A percentile compares a stretch with the other conserved stretches of the same genome.
Evolutionary conservation across 2,888 invertebrate species (phyloP).

Genomic region (Oscheius onirici): DNA sequence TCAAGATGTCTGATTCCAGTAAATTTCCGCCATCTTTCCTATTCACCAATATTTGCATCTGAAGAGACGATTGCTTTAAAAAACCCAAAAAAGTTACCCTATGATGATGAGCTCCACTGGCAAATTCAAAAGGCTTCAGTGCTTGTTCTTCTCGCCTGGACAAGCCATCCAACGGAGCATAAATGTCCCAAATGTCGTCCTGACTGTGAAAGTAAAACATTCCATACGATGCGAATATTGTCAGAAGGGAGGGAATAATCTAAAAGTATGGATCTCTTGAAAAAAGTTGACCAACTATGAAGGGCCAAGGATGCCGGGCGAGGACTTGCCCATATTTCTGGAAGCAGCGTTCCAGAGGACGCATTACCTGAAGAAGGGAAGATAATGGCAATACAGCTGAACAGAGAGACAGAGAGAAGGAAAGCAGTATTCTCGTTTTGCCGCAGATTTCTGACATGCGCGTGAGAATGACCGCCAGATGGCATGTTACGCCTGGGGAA

Average conservation of each 20-base stretch:
- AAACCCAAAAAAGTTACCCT: conserved; percentile 43
- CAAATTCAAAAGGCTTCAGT: conserved; percentile 63
- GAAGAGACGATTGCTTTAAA: conserved; percentile 15
- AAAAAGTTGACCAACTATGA: conserved; percentile 56
- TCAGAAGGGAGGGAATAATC: conserved; percentile 62
- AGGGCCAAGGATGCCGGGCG: conserved; percentile 64
- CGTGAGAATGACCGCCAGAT: neutral
- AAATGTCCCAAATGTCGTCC: conserved; percentile 71
- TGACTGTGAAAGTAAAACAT: conserved; percentile 62
- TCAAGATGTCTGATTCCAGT: conserved; percentile 49
- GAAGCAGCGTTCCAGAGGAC: conserved; percentile 63
- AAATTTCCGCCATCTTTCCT: conserved; percentile 63
- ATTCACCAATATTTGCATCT: conserved; percentile 69
- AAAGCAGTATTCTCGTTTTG: neutral
- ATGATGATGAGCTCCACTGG: conserved; percentile 66
- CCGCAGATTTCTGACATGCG: too few relatives aligned
- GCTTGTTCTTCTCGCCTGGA: conserved; percentile 64
- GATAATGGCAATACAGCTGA: neutral
- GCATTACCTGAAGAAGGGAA: conserved; percentile 46
- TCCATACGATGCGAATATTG: conserved; percentile 64
- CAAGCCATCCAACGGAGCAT: conserved; percentile 65
- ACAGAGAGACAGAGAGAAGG: neutral
- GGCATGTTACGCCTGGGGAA: neutral
- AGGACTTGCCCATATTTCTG: conserved; percentile 62
- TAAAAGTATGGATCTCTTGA: conserved; percentile 40